These are phyloP conservation scores for Astreopora myriophthalma DNA, from an alignment of 64 coral and sea anemone genomes.

Conservation along the genomic window DNA sequence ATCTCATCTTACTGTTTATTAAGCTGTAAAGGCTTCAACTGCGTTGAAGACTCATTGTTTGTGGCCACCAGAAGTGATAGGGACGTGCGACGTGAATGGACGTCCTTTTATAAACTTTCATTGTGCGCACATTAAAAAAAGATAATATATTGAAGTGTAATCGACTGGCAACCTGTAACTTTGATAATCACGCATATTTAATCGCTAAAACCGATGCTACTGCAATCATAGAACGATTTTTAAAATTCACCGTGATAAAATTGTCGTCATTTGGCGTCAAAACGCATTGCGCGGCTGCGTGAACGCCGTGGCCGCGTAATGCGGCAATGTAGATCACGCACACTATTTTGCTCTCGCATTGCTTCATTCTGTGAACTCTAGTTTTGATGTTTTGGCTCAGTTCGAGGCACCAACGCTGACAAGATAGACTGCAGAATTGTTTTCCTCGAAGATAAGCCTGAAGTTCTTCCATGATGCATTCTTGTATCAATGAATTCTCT, in stretches of 20 bases:
- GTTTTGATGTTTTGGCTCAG: constrained; percentile 78
- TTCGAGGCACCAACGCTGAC: constrained; percentile 88
- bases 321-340: constrained; percentile 90
- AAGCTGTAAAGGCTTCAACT: no score
- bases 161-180: not conserved
- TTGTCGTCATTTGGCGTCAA: constrained; percentile 76
- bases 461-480: constrained; percentile 36
- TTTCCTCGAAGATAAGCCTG: constrained; percentile 38
- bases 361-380: constrained; percentile 64
- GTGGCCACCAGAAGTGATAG: no score
- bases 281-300: constrained; percentile 74
- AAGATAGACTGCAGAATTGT: constrained; percentile 67
- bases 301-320: constrained; percentile 76
- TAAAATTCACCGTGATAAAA: constrained; percentile 80
- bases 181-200: constrained; percentile 54
- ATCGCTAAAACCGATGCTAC: constrained; percentile 78
- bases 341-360: constrained; percentile 72
- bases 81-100: no score
- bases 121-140: no score
- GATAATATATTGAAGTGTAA: not conserved
- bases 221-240: constrained; percentile 89
- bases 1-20: no score
- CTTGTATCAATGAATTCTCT: constrained; percentile 48
- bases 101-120: no score
- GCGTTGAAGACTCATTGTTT: no score